Evolutionary conservation across 2,797 vertebrate genomes (phyloP).

Genomic region (Scarus forsteni): DNA sequence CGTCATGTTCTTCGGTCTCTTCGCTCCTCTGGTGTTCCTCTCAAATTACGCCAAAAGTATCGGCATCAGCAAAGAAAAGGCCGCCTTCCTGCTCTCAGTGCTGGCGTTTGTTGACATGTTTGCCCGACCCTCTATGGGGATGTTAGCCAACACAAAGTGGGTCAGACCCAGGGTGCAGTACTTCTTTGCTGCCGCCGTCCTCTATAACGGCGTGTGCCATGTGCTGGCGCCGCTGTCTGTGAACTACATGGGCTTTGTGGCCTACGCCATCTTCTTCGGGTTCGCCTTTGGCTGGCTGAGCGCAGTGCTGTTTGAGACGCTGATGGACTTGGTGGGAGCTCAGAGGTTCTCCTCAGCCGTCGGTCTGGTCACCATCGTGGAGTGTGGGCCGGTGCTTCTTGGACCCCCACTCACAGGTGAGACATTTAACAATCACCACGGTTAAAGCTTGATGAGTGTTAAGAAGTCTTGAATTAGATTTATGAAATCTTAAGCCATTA

Average conservation of each 20-base stretch:
- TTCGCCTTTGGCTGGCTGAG: constrained; percentile 98
- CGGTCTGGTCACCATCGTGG: constrained; percentile 96
- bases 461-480: no score
- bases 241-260: constrained; percentile 88
- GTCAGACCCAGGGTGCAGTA: constrained; percentile 93
- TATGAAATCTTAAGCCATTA: no score
- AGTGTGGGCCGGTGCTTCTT: constrained; percentile 94
- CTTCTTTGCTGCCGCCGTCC: constrained; percentile 91
- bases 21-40: constrained; percentile 95
- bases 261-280: constrained; percentile 95
- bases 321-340: constrained; percentile 96
- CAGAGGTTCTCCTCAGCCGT: constrained; percentile 96
- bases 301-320: constrained; percentile 94
- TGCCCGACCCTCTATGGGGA: constrained; percentile 96
- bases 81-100: constrained; percentile 94
- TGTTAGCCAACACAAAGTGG: constrained; percentile 94
- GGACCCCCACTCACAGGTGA: constrained; percentile 94
- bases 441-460: no score
- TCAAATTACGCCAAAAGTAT: constrained; percentile 94
- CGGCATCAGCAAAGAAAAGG: constrained; percentile 89
- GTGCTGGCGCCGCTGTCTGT: constrained; percentile 87
- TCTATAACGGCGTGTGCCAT: constrained; percentile 94
- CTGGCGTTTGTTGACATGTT: constrained; percentile 98
- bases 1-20: constrained; percentile 97
- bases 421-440: neutral